Evolutionary conservation across 30 jellyfish, hydroid and myxozoan species (phyloP).

Genomic region (Haliclystus octoradiatus): DNA sequence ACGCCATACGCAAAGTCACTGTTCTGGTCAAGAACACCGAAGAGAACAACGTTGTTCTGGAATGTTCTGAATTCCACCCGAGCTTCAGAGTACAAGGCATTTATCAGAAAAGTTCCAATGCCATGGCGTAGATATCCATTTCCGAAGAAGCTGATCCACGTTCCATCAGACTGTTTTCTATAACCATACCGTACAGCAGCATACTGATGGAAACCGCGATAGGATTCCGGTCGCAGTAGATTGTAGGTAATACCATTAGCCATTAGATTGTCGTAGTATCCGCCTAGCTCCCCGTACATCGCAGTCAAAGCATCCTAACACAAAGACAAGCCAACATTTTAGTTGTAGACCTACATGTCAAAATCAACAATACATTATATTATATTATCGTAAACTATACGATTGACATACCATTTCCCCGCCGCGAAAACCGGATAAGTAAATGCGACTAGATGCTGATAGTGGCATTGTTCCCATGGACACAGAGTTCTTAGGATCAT

Average conservation of each 20-base stretch:
- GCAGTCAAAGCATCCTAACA: slow-evolving; percentile 52
- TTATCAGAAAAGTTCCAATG: slow-evolving; percentile 50
- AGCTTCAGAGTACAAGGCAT: slow-evolving; percentile 42
- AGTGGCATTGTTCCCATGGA: slow-evolving; percentile 32
- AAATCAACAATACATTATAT: not conserved
- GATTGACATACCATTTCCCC: slow-evolving; percentile 65
- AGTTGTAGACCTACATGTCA: not conserved
- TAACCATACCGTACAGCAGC: slow-evolving; percentile 55
- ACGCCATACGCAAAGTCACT: slow-evolving; percentile 66
- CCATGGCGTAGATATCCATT: slow-evolving; percentile 66
- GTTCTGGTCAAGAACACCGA: slow-evolving; percentile 65
- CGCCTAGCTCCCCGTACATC: slow-evolving; percentile 63
- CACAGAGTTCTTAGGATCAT: slow-evolving; percentile 24
- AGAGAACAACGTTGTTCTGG: slow-evolving; percentile 51
- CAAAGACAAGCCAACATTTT: not conserved
- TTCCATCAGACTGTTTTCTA: slow-evolving; percentile 38
- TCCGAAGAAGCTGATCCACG: slow-evolving; percentile 79
- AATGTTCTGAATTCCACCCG: slow-evolving; percentile 82
- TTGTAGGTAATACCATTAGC: slow-evolving; percentile 60
- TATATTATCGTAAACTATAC: not conserved
- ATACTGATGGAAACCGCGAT: slow-evolving; percentile 31
- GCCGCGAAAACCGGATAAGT: slow-evolving; percentile 65
- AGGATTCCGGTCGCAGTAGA: slow-evolving; percentile 52
- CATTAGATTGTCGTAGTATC: slow-evolving; percentile 61
- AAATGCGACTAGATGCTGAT: slow-evolving; percentile 44